Evolutionary conservation across 2,797 vertebrate species (phyloP), one percentile per base, ranked within the genome.

Genomic region (Helarctos malayanus): DNA sequence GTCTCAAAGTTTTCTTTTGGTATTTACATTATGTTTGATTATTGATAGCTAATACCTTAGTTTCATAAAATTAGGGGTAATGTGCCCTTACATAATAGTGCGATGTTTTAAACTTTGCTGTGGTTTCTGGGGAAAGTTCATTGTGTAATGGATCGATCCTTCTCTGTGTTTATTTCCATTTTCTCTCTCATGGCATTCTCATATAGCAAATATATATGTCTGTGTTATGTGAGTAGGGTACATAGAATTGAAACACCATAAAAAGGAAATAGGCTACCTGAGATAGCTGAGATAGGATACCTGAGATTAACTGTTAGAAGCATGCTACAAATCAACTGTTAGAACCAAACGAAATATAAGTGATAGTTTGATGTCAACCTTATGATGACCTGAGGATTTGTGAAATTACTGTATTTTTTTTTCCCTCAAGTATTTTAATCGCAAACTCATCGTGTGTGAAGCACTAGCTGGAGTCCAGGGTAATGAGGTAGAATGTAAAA

Each of bases 231-330:
- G 35, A 49, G 45, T 57, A 76, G 21, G 16, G 2, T 49, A 75
- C 79, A 2, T 90, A 76, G 45, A 71, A 71, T 38, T 91, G 52
- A 54, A 78, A 76, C 21, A 76, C 89, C 49, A n/a, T 63, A 19
- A 82, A 61, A 27, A 91, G 41, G 5, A 35, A 82, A 71, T 19
- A 65, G 79, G 18, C 9, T 47, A 52, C 54, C 9, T 16, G 5
- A 83, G 81, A 91, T 56, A 95, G 41, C 41, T 41, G 5, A 35
- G 80, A 71, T 19, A 65, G 79, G 18, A 7, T 47, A 52, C 54
- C 9, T 16, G 5, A 83, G 81, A 91, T 94, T 75, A 96, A 71
- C n/a, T 96, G 12, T 90, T 94, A 89, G 45, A 92, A 89, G 45
- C n/a, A 27, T 75, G 75, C 54, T 23, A 38, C 91, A 96, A 83